Conservation (phyloP, 2,888 invertebrate genomes). For the Geotrupes spiniger region DNA sequence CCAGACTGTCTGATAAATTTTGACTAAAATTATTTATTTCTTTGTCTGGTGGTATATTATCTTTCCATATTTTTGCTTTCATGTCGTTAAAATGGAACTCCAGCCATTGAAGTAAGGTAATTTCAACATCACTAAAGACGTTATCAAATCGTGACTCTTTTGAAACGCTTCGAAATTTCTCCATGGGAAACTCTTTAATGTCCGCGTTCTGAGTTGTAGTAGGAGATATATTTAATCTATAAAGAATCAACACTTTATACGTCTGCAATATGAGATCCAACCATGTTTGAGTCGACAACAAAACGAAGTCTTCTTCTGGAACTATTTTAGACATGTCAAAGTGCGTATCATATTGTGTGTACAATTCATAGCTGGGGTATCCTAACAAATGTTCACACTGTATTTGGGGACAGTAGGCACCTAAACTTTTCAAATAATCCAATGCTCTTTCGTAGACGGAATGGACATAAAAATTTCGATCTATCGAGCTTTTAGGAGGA, state of each 20-base stretch:
- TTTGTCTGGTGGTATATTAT: neutral
- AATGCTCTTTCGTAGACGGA: neutral
- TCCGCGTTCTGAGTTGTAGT: too few relatives aligned
- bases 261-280: conserved; percentile 3
- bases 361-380: neutral
- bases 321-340: too few relatives aligned
- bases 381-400: neutral
- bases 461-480: neutral
- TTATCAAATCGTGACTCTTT: too few relatives aligned
- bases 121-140: neutral
- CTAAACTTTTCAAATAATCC: neutral
- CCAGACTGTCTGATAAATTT: conserved; percentile 6
- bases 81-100: neutral
- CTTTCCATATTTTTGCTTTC: neutral
- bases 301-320: too few relatives aligned
- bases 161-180: too few relatives aligned
- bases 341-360: neutral
- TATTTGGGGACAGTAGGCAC: neutral
- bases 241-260: neutral
- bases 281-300: neutral
- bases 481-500: neutral
- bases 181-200: too few relatives aligned
- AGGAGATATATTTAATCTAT: too few relatives aligned
- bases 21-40: neutral
- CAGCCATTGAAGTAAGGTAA: neutral